Conservation (phyloP, 2,888 invertebrate species). For the Cephus rjabovi region DNA sequence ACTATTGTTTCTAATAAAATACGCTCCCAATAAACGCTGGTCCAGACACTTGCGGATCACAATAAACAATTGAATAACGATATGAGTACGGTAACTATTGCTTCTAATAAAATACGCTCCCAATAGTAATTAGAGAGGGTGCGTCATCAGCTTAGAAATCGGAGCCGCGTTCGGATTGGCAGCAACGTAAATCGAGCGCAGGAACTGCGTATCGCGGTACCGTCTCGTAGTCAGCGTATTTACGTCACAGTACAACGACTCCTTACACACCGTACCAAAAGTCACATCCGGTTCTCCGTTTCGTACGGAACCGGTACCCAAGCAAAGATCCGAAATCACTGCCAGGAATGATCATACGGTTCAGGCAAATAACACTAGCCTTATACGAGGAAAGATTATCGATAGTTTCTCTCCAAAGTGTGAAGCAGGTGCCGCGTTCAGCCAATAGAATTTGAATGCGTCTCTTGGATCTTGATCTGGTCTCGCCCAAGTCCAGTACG, state of each 20-base stretch:
- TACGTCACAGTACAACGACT: background rate
- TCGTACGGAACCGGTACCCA: background rate
- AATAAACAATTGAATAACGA: too few species aligned
- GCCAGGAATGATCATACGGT: background rate
- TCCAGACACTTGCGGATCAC: slow-evolving; percentile 67
- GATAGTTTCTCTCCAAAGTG: slow-evolving; percentile 84
- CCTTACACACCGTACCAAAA: background rate
- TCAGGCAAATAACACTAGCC: slow-evolving; percentile 40
- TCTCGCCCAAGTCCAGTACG: slow-evolving; percentile 81
- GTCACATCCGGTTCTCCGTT: background rate
- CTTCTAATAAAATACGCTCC: background rate
- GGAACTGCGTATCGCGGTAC: background rate
- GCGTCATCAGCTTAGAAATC: background rate
- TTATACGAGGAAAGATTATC: slow-evolving; percentile 83
- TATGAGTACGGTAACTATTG: too few species aligned
- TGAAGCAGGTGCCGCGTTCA: slow-evolving; percentile 84
- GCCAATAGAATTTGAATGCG: slow-evolving; percentile 79
- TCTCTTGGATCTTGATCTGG: slow-evolving; percentile 75
- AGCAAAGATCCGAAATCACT: background rate
- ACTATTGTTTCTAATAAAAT: too few species aligned
- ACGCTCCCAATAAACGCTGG: slow-evolving; percentile 70
- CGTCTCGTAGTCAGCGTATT: background rate
- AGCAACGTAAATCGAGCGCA: background rate
- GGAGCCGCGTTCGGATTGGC: background rate
- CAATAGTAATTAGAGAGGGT: background rate